Conservation (phyloP, 2,113 vertebrate genomes). For the Saccopteryx bilineata region DNA sequence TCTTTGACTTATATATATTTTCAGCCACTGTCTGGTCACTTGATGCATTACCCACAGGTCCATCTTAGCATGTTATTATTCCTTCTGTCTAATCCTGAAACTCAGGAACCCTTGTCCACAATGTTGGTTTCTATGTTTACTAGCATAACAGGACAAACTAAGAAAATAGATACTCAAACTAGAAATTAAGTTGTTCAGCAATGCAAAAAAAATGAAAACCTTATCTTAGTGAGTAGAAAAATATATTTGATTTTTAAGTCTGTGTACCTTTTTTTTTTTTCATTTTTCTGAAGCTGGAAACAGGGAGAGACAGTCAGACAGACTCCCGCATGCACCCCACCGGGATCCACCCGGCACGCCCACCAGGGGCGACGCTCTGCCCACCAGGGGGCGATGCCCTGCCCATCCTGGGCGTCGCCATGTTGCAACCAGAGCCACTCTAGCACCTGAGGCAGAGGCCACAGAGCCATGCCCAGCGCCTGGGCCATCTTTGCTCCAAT, state of each 20-base stretch:
- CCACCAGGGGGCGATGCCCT: too few species aligned
- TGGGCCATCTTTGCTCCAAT: too few species aligned
- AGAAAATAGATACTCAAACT: neutral
- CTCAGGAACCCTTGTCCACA: neutral
- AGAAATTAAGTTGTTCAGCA: neutral
- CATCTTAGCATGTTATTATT: neutral
- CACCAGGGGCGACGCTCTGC: too few species aligned
- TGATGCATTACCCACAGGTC: neutral
- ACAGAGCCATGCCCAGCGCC: too few species aligned
- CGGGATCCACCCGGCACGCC: too few species aligned
- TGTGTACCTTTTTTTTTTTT: neutral
- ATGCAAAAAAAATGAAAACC: neutral
- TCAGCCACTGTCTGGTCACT: neutral
- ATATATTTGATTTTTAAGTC: slow-evolving; percentile 12
- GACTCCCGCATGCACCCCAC: too few species aligned
- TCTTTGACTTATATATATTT: neutral
- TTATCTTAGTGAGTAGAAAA: slow-evolving; percentile 11
- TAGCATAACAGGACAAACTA: neutral
- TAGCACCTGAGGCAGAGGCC: too few species aligned
- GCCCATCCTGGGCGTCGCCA: too few species aligned
- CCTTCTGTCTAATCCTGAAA: neutral
- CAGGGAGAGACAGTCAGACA: too few species aligned
- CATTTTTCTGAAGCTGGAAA: too few species aligned
- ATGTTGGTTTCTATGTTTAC: slow-evolving; percentile 6
- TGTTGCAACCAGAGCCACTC: too few species aligned